Conservation (phyloP, 2,113 vertebrate species). For the Cnemophilus loriae region DNA sequence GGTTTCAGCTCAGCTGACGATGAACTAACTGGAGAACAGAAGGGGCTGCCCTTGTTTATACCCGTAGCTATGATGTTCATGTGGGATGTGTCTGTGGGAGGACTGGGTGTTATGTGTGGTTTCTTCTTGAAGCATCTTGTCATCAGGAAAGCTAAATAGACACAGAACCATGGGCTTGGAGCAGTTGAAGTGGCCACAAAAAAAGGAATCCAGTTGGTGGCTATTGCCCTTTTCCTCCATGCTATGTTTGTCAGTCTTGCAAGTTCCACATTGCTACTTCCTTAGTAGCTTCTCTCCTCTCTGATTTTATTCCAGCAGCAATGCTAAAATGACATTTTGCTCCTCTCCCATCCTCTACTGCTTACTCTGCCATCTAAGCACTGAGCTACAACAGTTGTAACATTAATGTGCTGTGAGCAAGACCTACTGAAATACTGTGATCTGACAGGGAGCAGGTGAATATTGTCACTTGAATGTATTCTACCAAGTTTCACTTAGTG, state of each 20-base stretch:
- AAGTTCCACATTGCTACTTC: not conserved
- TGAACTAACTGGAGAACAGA: not conserved
- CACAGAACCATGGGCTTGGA: not conserved
- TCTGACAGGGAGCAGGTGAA: not conserved
- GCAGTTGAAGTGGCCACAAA: not conserved
- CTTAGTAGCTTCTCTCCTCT: not conserved
- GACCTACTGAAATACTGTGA: not conserved
- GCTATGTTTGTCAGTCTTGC: not conserved
- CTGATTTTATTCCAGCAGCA: not conserved
- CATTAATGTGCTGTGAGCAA: not conserved
- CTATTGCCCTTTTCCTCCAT: not conserved
- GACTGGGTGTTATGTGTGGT: not conserved
- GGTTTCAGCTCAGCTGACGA: not conserved
- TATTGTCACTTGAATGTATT: not conserved
- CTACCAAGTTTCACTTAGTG: not conserved
- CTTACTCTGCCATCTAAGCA: not conserved
- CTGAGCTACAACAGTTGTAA: not conserved
- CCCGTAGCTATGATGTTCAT: not conserved
- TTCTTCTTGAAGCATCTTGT: not conserved
- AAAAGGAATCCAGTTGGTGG: not conserved
- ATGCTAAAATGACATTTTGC: not conserved
- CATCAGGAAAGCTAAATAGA: not conserved
- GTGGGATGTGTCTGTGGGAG: not conserved
- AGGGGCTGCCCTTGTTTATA: not conserved
- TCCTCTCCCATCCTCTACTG: not conserved